A percentile compares a stretch with the other conserved stretches of the same genome.
Conservation (phyloP, 2,113 vertebrate species). For the Ameiurus melas region DNA sequence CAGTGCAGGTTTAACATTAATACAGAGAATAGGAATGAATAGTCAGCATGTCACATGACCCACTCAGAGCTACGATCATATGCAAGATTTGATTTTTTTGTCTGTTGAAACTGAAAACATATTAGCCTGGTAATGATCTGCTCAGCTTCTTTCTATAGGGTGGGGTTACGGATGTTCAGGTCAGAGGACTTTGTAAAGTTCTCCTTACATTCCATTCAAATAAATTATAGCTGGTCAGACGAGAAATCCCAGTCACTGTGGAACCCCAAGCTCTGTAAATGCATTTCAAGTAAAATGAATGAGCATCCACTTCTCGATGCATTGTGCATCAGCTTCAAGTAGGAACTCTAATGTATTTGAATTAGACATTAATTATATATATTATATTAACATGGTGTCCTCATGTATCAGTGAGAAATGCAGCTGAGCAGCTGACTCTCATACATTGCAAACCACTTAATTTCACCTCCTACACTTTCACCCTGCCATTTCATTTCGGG, state of each 20-base stretch:
- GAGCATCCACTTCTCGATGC: too few species aligned
- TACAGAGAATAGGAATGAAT: neutral
- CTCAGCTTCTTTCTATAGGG: neutral
- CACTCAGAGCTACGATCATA: too few species aligned
- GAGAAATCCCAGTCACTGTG: neutral
- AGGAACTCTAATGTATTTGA: neutral
- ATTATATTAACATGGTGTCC: neutral
- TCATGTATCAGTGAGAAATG: neutral
- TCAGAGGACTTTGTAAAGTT: neutral
- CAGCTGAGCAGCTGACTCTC: neutral
- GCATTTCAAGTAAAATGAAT: neutral
- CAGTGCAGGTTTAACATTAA: neutral
- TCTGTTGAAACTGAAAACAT: neutral
- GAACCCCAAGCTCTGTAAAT: neutral
- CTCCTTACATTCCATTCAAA: neutral
- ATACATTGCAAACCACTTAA: neutral
- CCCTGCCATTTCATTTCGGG: slow-evolving; percentile 13
- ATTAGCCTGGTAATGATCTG: neutral
- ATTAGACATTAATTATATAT: neutral
- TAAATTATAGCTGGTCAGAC: neutral
- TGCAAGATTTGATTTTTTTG: neutral
- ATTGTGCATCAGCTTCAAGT: neutral
- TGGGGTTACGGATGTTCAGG: neutral
- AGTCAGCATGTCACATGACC: neutral
- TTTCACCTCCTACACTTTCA: slow-evolving; percentile 4